Percentiles rank a stretch among this genome's conserved stretches.
These are phyloP conservation scores for Ennomos erosarius DNA, from an alignment of 2,888 invertebrate species.

Conservation along the genomic window DNA sequence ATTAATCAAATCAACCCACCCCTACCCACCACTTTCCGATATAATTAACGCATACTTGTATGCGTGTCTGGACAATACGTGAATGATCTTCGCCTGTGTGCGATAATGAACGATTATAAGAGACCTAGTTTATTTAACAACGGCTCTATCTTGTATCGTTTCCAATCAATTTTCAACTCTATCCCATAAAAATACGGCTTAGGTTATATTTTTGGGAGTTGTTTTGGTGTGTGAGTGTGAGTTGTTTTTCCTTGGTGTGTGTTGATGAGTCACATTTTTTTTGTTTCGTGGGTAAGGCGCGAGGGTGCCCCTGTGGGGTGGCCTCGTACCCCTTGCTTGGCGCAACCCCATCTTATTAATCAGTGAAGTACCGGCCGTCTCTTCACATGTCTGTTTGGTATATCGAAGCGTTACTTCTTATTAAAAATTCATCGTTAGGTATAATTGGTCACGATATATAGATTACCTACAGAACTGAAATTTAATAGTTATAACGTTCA, in stretches of 20 bases:
- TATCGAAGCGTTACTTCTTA: constrained; percentile 68
- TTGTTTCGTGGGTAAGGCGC: constrained; percentile 85
- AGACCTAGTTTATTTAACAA: constrained; percentile 74
- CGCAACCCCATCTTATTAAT: constrained; percentile 85
- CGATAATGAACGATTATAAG: constrained; percentile 84
- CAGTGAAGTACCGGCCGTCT: constrained; percentile 84
- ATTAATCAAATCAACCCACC: constrained; percentile 85
- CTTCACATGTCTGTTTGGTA: constrained; percentile 81
- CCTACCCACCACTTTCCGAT: constrained; percentile 84
- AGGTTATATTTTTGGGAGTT: constrained; percentile 61
- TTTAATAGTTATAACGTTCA: constrained; percentile 3
- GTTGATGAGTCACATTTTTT: constrained; percentile 87
- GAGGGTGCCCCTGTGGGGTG: constrained; percentile 79
- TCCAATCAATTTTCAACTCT: constrained; percentile 58
- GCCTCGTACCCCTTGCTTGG: constrained; percentile 76
- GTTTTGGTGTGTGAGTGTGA: constrained; percentile 56
- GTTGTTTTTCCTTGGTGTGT: constrained; percentile 75
- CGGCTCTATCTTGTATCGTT: constrained; percentile 55
- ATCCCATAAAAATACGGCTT: constrained; percentile 66
- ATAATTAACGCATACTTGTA: constrained; percentile 82
- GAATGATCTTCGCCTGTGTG: constrained; percentile 74
- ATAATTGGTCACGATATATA: constrained; percentile 38
- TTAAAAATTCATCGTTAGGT: constrained; percentile 62
- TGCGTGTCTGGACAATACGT: constrained; percentile 77
- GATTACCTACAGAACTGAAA: constrained; percentile 1